Evolutionary conservation across 2,888 invertebrate species (phyloP), one percentile per base, ranked within the genome.

Genomic region (Eugnorisma glareosa): DNA sequence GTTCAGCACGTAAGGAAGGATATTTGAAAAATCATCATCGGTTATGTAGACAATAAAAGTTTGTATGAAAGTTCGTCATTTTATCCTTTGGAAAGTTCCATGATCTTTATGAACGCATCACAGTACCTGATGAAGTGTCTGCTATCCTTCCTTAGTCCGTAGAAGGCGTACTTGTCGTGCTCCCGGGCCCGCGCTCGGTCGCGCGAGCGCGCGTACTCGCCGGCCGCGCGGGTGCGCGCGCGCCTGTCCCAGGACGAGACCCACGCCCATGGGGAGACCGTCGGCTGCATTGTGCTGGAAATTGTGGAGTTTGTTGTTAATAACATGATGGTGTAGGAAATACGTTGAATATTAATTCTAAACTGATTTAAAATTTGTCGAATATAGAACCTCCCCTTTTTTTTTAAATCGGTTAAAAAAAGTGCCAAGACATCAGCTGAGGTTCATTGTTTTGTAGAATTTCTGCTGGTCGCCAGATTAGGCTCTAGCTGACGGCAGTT

Each of bases 241-340:
- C 85, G 73, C 77, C 84, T 82, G 81, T 85, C 89, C 86, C 86
- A 88, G 77, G 89, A 88, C 77, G 89, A 71, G 80, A 86, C 75
- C 88, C 91, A 91, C 72, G 90, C 75, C 88, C 91, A 91, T 57
- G 90, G 84, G 2, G 90, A 85, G 7, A 84, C 77, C 1, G 90
- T 90, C 54, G 89, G 82, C 69, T 89, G 87, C 92, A 91, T 90
- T 11, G 31, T 66, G 28, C 89, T 89, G 81, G 10, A 13, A 54
- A 81, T 35, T 10, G 15, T 1, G 24, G 4, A 54, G 21, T 37
- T 57, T 37, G 1, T 15, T 81, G 13, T 59, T 64, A 21, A 24
- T 8, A 28, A 31, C 10, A 8, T n/a, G 51, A 28, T 28, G 35
- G 35, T 0, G 61, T 21, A 61, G 15, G 6, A 57, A 28, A 54